These are phyloP conservation scores for Nemotelus pantherinus DNA, from an alignment of 2,888 invertebrate species.

Conservation along the genomic window DNA sequence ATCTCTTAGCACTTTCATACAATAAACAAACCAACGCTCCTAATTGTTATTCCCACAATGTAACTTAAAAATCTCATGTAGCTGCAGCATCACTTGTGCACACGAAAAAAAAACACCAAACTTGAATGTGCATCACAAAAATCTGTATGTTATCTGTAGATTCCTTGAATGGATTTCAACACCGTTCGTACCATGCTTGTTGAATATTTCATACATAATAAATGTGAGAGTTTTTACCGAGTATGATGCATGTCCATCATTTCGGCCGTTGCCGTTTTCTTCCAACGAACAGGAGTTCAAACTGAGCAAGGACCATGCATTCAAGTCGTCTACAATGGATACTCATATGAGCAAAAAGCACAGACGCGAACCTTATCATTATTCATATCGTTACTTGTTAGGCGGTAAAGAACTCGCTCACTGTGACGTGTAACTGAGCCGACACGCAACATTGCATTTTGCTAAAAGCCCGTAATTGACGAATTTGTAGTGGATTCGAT, in stretches of 20 bases:
- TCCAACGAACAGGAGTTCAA: no score
- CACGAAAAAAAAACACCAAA: not conserved
- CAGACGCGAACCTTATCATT: slow-evolving; percentile 19
- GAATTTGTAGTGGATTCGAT: slow-evolving; percentile 43
- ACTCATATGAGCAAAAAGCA: slow-evolving; percentile 4
- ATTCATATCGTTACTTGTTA: slow-evolving; percentile 30
- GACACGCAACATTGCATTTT: slow-evolving; percentile 48
- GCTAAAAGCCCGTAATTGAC: slow-evolving; percentile 41
- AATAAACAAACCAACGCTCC: not conserved
- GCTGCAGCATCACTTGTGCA: not conserved
- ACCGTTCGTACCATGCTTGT: slow-evolving; percentile 33
- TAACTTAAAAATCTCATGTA: slow-evolving; percentile 21
- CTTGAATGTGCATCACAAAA: slow-evolving; percentile 36
- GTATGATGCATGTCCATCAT: not conserved
- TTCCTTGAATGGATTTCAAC: slow-evolving; percentile 43
- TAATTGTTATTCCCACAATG: slow-evolving; percentile 26
- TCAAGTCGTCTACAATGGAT: not conserved
- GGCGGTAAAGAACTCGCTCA: slow-evolving; percentile 3
- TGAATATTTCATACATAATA: slow-evolving; percentile 44
- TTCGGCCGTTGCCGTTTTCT: no score
- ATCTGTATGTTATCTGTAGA: slow-evolving; percentile 35
- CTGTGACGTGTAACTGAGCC: slow-evolving; percentile 33
- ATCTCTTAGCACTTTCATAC: no score
- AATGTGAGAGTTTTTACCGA: slow-evolving; percentile 18
- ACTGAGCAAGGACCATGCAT: not conserved